phyloP scores from a whole-genome alignment of 2,888 invertebrate species.

The Gordius sp. region DNA sequence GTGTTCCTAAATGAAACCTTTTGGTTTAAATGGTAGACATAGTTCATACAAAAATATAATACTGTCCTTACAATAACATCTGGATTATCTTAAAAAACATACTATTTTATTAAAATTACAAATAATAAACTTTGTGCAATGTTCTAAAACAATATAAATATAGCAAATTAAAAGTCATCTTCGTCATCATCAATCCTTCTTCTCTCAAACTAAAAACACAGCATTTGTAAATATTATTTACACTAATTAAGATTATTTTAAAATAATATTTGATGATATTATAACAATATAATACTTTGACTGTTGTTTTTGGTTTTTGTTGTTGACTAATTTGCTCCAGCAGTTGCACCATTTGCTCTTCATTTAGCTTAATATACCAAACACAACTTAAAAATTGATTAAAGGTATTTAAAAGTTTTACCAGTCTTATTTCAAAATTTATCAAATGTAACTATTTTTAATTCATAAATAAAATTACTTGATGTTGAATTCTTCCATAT shows the following conservation, averaged over 20 bases:
- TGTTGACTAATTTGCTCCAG: slow-evolving; percentile 7
- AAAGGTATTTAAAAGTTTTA: background rate
- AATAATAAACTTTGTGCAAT: too few relatives aligned
- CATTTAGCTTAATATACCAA: background rate
- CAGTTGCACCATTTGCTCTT: background rate
- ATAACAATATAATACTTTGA: too few relatives aligned
- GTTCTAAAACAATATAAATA: too few relatives aligned
- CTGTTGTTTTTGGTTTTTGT: slow-evolving; percentile 12
- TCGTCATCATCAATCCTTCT: background rate
- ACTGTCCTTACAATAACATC: too few relatives aligned
- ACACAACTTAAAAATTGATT: background rate
- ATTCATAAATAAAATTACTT: background rate
- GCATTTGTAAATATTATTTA: slow-evolving; percentile 4
- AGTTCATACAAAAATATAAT: too few relatives aligned
- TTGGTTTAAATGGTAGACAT: too few relatives aligned
- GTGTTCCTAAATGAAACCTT: too few relatives aligned
- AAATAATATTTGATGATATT: too few relatives aligned
- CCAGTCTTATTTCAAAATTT: background rate
- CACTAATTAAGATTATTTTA: too few relatives aligned
- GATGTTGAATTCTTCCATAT: slow-evolving; percentile 7
- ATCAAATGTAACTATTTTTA: background rate
- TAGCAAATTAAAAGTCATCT: background rate
- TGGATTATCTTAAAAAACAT: too few relatives aligned
- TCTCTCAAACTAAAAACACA: slow-evolving; percentile 8
- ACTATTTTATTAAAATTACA: too few relatives aligned